Base-by-base conservation (phyloP, 2,113 vertebrate genomes). In the Turdus rufiventris region DNA sequence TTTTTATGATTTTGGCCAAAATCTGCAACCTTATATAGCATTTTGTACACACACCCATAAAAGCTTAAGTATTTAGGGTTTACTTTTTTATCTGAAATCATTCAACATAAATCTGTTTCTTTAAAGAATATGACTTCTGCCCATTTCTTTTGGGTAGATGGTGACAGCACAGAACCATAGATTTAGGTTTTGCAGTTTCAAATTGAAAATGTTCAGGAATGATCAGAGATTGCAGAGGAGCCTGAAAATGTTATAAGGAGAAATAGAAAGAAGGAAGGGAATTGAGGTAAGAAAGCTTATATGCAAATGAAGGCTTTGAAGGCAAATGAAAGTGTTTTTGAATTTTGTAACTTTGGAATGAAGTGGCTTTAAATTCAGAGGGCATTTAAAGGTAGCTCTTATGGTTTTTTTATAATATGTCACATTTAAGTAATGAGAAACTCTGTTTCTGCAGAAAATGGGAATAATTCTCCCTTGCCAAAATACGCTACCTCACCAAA, bases 401-500 rank as follows among this genome's bases (percentile, higher is more conserved):
- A 29, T 25, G 3, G 0, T 5, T 77, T 75, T 80, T 54, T 57
- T 13, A 14, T 81, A 48, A 54, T 54, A 15, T 91, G 61, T 47
- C n/a, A 56, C 28, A 13, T 80, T 91, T 92, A 67, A 88, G 12
- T 97, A 92, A 97, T 42, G 16, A 60, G 40, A 34, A 81, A 21
- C 72, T 85, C 61, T 84, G 7, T 97, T 90, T 67, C 81, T 97
- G 56, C 98, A 99, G 99, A 99, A 82, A 98, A 99, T 82, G 99
- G 99, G 47, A 99, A 98, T 94, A 99, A 98, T 96, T 99, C 99
- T 90, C 99, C 99, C 50, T 98, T 99, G 94, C 99, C 99, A 43
- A 99, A 99, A 96, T 99, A 99, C 6, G 99, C 99, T 86, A 99
- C 99, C 43, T 99, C 99, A 28, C 99, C 99, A 93, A 98, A 99